Base-by-base conservation (phyloP, 37 sponge, comb jelly and placozoan genomes). In the Geodia barretti region DNA sequence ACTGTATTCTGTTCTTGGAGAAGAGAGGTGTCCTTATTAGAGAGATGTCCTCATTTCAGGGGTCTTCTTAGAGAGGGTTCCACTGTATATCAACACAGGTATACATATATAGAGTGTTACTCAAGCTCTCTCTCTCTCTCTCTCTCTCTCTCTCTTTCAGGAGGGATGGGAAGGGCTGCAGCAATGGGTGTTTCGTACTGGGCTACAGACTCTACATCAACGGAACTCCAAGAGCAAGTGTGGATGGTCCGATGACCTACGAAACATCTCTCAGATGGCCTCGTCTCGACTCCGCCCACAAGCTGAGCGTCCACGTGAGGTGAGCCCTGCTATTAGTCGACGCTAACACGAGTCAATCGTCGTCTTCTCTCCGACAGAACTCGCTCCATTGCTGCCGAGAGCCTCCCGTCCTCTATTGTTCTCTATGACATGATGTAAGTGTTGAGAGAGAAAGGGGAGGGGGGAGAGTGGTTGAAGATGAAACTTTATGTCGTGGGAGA, bases 161-260 rank as follows among this genome's bases (percentile, higher is more conserved):
- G n/a, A 66, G 88, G 9, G 77, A 80, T 40, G 0, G 4, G 0
- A 47, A 81, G 7, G 82, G 88, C 28, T 42, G 81, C 42, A 82
- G 78, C 62, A 71, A 77, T 77, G 83, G 83, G 4, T 75, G 21
- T 42, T 78, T 31, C 61, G 83, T 88, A 24, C 74, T 88, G 30
- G 88, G 88, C 58, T 88, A 88, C 73, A 61, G 88, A 41, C 61
- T 88, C 41, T 88, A 88, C 60, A 73, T 82, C 30, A 82, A 78
- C 61, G 83, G 72, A 37, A 28, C 17, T 0, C 62, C 73, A 38
- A 72, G 54, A 21, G 29, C 28, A 1, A 72, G 78, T 71, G 88
- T 88, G 63, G 83, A 88, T 77, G 88, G 83, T 3, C 47, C 84
- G 40, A 67, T 75, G 75, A 75, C 59, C 43, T 68, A 30, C 38